Base-by-base conservation (phyloP, 2,113 vertebrate genomes). In the Microtus richardsoni region DNA sequence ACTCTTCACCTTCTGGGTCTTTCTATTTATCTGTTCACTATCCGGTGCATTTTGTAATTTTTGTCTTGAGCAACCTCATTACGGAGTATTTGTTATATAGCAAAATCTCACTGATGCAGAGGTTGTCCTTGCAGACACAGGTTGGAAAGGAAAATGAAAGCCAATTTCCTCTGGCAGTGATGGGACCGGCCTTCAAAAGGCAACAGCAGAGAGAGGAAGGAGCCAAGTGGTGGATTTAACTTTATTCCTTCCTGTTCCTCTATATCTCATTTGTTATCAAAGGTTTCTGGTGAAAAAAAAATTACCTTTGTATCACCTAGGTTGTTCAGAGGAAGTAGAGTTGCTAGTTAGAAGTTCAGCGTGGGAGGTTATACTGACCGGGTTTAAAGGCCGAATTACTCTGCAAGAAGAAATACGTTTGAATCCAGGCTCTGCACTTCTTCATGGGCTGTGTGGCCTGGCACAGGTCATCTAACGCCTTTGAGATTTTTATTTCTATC, bases 191-290 rank as follows among this genome's bases (percentile, higher is more conserved):
- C 49, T 6, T 17, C 30, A 64, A 21, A 14, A 62, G n/a, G n/a
- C 36, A 30, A 16, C 3, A 39, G 62, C 21, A 36, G 6, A 74
- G 73, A 52, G 26, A 17, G 13, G 41, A n/a, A 49, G n/a, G 9
- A 30, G 3, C 3, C 12, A 14, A 30, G 39, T 47, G 17, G 0
- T 28, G 0, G n/a, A 3, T 41, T 58, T 47, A 36, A 24, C 60
- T n/a, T 47, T 62, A 60, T 77, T 89, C 16, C 39, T 92, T 88
- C 26, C 70, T 83, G 5, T 80, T 93, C 94, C 68, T 44, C 83
- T n/a, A 89, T 44, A 47, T 49, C 30, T 33, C 62, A 2, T 4
- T 80, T 80, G 52, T 24, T 79, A 39, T 10, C 41, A 89, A 82
- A 94, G 0, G 12, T 73, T 73, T 80, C 28, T 47, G 28, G 17